Percentiles rank a stretch among this genome's conserved stretches.
Evolutionary conservation across 2,113 vertebrate species (phyloP).

Genomic region (Pogonocichla stellata): DNA sequence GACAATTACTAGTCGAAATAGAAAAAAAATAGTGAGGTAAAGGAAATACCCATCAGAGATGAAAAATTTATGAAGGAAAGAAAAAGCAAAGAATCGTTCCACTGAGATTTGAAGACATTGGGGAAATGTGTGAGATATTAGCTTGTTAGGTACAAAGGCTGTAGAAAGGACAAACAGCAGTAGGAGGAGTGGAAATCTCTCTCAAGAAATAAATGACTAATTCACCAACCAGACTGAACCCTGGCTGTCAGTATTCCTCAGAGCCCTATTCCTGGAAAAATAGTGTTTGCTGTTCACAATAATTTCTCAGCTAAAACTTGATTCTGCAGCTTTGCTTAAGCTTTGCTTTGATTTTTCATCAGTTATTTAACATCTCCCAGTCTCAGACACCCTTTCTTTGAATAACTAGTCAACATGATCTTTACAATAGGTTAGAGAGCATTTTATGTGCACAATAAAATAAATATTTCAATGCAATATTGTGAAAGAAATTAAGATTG

Average conservation of each 20-base stretch:
- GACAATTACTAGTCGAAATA: background rate
- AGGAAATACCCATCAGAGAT: background rate
- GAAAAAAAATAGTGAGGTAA: background rate
- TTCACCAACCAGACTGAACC: background rate
- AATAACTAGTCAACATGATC: background rate
- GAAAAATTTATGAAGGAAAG: background rate
- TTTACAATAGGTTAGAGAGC: background rate
- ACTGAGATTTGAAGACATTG: background rate
- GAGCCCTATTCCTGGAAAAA: background rate
- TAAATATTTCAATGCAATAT: background rate
- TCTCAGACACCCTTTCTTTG: background rate
- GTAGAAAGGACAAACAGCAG: background rate
- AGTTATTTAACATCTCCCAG: slow-evolving; percentile 1
- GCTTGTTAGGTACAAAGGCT: background rate
- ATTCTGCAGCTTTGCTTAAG: background rate
- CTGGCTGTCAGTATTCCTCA: background rate
- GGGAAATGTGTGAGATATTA: background rate
- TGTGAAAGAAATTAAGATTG: background rate
- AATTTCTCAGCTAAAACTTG: slow-evolving; percentile 3
- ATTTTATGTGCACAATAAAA: background rate
- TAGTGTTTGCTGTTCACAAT: background rate
- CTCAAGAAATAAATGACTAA: slow-evolving; percentile 1
- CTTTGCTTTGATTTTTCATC: background rate
- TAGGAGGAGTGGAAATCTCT: background rate
- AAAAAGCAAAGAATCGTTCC: background rate